These are phyloP conservation scores for Sarcophaga caerulescens DNA, from an alignment of 2,888 invertebrate genomes.

Conservation along the genomic window DNA sequence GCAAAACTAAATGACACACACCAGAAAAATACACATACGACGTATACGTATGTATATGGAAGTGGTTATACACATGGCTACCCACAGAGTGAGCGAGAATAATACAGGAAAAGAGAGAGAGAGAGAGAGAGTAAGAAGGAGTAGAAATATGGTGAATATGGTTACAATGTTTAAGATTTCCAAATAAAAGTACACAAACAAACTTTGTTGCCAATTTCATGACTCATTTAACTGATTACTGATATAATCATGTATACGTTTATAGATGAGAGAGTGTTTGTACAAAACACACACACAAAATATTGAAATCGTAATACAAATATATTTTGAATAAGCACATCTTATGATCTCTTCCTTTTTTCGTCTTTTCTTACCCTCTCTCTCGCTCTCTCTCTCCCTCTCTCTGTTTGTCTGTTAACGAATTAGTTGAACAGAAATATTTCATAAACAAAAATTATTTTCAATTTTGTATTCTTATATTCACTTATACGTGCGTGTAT, in stretches of 20 bases:
- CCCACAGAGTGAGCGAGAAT: background rate
- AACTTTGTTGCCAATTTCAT: constrained; percentile 70
- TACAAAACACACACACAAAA: constrained; percentile 4
- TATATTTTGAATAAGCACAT: background rate
- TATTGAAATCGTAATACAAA: background rate
- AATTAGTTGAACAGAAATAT: constrained; percentile 42
- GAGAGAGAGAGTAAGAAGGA: background rate
- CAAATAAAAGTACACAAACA: constrained; percentile 44
- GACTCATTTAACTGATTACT: constrained; percentile 71
- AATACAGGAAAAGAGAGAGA: too few relatives aligned
- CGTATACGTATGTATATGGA: background rate
- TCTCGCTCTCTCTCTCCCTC: background rate
- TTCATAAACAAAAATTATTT: constrained; percentile 36
- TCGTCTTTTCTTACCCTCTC: background rate
- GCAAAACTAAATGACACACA: constrained; percentile 52
- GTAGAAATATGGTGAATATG: background rate
- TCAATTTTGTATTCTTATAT: background rate
- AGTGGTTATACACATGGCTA: constrained; percentile 9
- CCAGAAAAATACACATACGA: background rate
- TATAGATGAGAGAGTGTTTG: background rate
- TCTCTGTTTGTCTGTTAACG: background rate
- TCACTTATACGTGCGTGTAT: background rate
- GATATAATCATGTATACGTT: constrained; percentile 6
- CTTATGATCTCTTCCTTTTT: background rate
- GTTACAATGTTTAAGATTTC: background rate